These are phyloP conservation scores for Colossoma macropomum DNA, from an alignment of 2,113 vertebrate genomes.

Conservation along the genomic window DNA sequence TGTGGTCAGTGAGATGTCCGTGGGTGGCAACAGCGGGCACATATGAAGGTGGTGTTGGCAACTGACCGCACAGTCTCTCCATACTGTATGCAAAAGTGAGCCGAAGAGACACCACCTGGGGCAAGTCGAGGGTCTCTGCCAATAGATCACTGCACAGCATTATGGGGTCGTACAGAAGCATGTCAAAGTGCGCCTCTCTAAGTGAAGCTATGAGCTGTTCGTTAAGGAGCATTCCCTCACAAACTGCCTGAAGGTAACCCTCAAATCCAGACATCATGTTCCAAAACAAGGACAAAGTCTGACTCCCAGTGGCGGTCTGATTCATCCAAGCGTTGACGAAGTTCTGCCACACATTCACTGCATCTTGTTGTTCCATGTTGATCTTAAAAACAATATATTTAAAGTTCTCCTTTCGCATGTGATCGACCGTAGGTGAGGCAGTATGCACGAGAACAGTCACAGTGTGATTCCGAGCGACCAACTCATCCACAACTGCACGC, in stretches of 20 bases:
- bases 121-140: slow-evolving; percentile 68
- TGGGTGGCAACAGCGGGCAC: slow-evolving; percentile 56
- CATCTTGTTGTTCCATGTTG: slow-evolving; percentile 38
- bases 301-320: background rate
- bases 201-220: slow-evolving; percentile 63
- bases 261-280: slow-evolving; percentile 3
- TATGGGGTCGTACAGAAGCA: slow-evolving; percentile 72
- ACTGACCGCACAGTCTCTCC: slow-evolving; percentile 66
- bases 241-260: slow-evolving; percentile 9
- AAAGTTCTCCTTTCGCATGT: slow-evolving; percentile 45
- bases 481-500: slow-evolving; percentile 71
- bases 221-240: slow-evolving; percentile 64
- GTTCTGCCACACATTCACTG: slow-evolving; percentile 2
- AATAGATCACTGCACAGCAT: slow-evolving; percentile 62
- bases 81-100: slow-evolving; percentile 55
- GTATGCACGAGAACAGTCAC: slow-evolving; percentile 73
- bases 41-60: slow-evolving; percentile 74
- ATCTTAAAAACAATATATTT: slow-evolving; percentile 43
- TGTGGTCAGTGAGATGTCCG: slow-evolving; percentile 64
- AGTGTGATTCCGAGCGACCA: slow-evolving; percentile 72
- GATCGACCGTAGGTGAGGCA: slow-evolving; percentile 69
- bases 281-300: slow-evolving; percentile 1
- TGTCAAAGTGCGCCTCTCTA: slow-evolving; percentile 61
- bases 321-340: slow-evolving; percentile 50
- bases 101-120: slow-evolving; percentile 67